phyloP scores from a whole-genome alignment of 2,113 vertebrate species.

The Dipodomys spectabilis region DNA sequence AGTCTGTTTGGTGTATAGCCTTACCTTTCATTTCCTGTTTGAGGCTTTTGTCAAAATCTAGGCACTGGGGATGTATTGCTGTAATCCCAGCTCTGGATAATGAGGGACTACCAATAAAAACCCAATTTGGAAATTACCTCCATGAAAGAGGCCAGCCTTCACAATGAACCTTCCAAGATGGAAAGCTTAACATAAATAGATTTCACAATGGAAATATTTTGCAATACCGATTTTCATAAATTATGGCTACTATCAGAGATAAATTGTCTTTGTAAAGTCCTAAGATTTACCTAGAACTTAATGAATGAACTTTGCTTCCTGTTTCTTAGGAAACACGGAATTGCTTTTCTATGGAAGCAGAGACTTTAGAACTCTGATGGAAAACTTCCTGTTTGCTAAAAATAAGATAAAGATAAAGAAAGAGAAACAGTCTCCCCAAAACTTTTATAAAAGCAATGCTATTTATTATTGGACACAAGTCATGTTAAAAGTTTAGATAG shows the following conservation, averaged over 20 bases:
- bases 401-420: not conserved
- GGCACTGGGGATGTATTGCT: not conserved
- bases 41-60: not conserved
- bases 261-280: constrained; percentile 1
- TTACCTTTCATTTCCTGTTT: not conserved
- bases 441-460: not conserved
- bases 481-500: not conserved
- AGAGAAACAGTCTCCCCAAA: not conserved
- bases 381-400: constrained; percentile 14
- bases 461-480: not conserved
- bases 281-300: constrained; percentile 5
- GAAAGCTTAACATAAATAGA: constrained; percentile 21
- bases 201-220: constrained; percentile 6
- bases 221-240: not conserved
- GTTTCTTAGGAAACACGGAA: not conserved
- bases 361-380: not conserved
- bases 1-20: not conserved
- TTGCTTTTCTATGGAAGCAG: constrained; percentile 26
- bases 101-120: not conserved
- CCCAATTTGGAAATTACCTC: not conserved
- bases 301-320: constrained; percentile 20
- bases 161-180: not conserved
- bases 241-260: not conserved
- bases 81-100: not conserved
- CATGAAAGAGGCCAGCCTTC: not conserved